These are phyloP conservation scores for Electrophaes corylata DNA, from an alignment of 2,888 invertebrate genomes.

Conservation along the genomic window DNA sequence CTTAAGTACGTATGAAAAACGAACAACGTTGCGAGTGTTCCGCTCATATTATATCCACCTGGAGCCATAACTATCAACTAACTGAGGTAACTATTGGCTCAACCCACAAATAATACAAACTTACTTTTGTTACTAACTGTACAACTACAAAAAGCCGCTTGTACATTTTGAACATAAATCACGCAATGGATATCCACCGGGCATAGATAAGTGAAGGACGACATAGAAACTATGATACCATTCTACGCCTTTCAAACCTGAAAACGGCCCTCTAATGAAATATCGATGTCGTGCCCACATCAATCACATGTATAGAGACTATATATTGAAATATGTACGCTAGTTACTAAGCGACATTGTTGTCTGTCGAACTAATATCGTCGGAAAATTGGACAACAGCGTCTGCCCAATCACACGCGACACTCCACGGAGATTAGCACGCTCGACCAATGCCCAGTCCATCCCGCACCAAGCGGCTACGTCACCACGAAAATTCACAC, in stretches of 20 bases:
- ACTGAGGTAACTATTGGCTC: too few species aligned
- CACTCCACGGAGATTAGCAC: conserved; percentile 82
- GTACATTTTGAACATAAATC: neutral
- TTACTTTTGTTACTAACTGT: too few species aligned
- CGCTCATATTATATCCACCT: too few species aligned
- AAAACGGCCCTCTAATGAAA: conserved; percentile 28
- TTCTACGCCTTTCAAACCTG: conserved; percentile 9
- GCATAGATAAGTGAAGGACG: neutral
- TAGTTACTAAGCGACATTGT: conserved; percentile 62
- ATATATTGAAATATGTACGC: conserved; percentile 61
- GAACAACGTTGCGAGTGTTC: too few species aligned
- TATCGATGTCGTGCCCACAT: conserved; percentile 29
- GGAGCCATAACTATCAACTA: too few species aligned
- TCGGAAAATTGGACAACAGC: conserved; percentile 81
- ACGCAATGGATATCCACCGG: neutral
- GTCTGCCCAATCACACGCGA: conserved; percentile 82
- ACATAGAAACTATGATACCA: conserved; percentile 18
- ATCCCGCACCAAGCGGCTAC: conserved; percentile 53
- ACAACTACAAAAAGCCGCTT: too few species aligned
- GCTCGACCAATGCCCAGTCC: conserved; percentile 69
- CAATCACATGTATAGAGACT: conserved; percentile 40
- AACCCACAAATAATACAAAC: too few species aligned
- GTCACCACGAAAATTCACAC: conserved; percentile 63
- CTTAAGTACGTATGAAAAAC: too few species aligned
- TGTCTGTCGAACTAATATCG: conserved; percentile 73